Conservation (phyloP, 1,140 invertebrate genomes). For the Archegozetes longisetosus region DNA sequence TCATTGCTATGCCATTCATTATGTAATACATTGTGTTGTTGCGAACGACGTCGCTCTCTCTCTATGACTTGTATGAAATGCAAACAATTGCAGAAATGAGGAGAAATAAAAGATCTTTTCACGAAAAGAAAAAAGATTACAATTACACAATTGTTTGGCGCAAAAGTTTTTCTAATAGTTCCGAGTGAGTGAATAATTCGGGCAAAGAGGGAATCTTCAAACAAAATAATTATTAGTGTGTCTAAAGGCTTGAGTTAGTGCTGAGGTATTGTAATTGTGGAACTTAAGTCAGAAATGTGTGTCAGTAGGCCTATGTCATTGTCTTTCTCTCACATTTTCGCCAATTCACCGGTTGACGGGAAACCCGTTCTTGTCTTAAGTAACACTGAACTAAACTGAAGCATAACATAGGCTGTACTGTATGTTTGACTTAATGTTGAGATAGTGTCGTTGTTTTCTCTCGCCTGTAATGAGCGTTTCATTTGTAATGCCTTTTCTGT, state of each 20-base stretch:
- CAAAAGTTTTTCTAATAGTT: not conserved
- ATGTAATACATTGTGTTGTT: not conserved
- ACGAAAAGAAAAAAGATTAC: not conserved
- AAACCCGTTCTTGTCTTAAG: not conserved
- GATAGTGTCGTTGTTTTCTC: no score
- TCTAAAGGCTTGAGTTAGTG: no score
- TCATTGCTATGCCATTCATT: not conserved
- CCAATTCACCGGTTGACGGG: not conserved
- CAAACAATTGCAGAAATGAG: not conserved
- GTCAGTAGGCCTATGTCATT: not conserved
- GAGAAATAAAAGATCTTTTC: not conserved
- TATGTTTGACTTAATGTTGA: no score
- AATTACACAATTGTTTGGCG: not conserved
- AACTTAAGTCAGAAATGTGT: not conserved
- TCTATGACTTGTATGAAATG: not conserved
- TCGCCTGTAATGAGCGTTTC: no score
- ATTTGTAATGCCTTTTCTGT: no score
- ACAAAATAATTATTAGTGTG: not conserved
- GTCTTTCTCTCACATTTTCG: not conserved
- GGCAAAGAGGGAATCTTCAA: not conserved
- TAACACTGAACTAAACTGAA: no score
- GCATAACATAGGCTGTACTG: no score
- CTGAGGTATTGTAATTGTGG: no score
- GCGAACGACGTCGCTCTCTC: not conserved
- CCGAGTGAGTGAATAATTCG: not conserved